Evolutionary conservation across 2,888 invertebrate species (phyloP).

Genomic region (Drosophila koepferae): DNA sequence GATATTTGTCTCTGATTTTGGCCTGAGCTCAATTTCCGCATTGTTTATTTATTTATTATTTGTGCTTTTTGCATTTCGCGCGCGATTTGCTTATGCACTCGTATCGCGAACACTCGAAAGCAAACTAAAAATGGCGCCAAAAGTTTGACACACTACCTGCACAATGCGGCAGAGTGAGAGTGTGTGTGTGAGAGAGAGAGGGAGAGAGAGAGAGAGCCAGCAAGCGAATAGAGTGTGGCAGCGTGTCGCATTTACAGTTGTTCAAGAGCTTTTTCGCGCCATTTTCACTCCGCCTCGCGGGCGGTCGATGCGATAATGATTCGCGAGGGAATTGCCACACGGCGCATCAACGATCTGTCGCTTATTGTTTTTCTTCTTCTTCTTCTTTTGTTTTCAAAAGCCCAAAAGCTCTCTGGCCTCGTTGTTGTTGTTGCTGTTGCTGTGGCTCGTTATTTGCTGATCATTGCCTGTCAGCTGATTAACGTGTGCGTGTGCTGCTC

Average conservation of each 20-base stretch:
- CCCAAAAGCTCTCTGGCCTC: conserved; percentile 21
- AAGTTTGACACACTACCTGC: conserved; percentile 61
- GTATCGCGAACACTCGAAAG: conserved; percentile 64
- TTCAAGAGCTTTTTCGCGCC: conserved; percentile 64
- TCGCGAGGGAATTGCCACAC: conserved; percentile 8
- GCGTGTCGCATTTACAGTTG: conserved; percentile 54
- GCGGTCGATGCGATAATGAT: conserved; percentile 21
- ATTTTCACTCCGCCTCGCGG: conserved; percentile 34
- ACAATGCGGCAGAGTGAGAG: conserved; percentile 14
- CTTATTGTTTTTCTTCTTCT: neutral
- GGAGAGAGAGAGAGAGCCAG: conserved; percentile 1
- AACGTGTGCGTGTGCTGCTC: conserved; percentile 4
- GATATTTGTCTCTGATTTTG: conserved; percentile 5
- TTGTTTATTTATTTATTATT: conserved; percentile 16
- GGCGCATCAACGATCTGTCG: conserved; percentile 35
- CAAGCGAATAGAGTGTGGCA: conserved; percentile 3
- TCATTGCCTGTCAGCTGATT: conserved; percentile 47
- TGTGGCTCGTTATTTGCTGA: conserved; percentile 35
- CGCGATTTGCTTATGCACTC: conserved; percentile 72
- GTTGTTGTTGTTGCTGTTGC: conserved; percentile 29
- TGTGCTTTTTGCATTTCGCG: conserved; percentile 52
- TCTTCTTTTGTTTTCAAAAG: neutral
- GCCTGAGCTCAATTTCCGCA: conserved; percentile 17
- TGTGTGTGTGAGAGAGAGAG: neutral
- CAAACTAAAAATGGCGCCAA: conserved; percentile 82